Evolutionary conservation across 2,113 vertebrate species (phyloP), one percentile per base, ranked within the genome.

Genomic region (Eonycteris spelaea): DNA sequence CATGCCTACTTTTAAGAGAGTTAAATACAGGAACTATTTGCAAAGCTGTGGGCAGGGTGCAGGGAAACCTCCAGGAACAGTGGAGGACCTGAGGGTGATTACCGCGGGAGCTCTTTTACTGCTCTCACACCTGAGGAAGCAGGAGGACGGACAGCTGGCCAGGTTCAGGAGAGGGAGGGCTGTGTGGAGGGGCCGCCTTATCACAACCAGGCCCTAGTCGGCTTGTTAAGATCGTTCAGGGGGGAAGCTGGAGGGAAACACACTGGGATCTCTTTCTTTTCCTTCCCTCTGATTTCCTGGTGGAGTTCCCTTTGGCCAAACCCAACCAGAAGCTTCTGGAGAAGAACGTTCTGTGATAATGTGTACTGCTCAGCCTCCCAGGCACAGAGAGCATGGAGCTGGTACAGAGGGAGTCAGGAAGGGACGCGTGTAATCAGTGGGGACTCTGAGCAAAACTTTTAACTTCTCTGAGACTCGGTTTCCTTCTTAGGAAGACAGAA

Each of bases 61-160:
- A 63, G 79, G 5, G 30, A 57, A 57, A 1, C 2, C 0, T 0
- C 21, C 7, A 33, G 57, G 38, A 51, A 43, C 1, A 16, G 38
- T 7, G 24, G 61, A 1, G 6, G 7, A 5, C 6, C 15, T 4
- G 16, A 68, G 40, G 19, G 22, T 16, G 1, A 0, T 8, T 0
- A 1, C 11, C 3, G 35, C 2, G 6, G 45, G 82, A 6, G 16
- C n/a, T 5, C 15, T 43, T 18, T 14, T 24, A 8, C 8, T 2
- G 21, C 18, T 10, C 35, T 11, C n/a, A 0, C 1, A 5, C 11
- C 57, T 68, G 21, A 40, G 55, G 40, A n/a, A 61, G 45, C 14
- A 1, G 51, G 35, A 53, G 21, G 24, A n/a, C 78, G 57, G 38
- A 18, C 10, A 61, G 18, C 14, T 6, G 24, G 26, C 15, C 21